A percentile compares a stretch with the other conserved stretches of the same genome.
Evolutionary conservation across 2,797 vertebrate genomes (phyloP).

Genomic region (Poeciliopsis infans): DNA sequence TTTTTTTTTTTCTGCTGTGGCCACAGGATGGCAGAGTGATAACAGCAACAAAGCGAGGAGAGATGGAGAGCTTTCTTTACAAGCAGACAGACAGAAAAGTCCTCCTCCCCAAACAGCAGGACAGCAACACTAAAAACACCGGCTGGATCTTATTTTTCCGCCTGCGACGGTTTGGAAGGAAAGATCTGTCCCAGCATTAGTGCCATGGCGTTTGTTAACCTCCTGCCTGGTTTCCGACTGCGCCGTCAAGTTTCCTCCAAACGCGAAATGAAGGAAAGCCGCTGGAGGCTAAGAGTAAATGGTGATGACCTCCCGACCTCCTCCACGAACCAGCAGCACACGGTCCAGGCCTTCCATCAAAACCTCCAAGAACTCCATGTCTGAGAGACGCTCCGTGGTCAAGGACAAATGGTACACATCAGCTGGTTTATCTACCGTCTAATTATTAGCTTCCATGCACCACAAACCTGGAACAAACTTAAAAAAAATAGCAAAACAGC

Average conservation of each 20-base stretch:
- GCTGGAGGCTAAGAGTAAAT: conserved; percentile 85
- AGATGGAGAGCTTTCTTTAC: background rate
- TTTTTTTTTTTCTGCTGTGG: too few species aligned
- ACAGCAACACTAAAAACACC: background rate
- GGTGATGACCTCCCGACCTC: conserved; percentile 95
- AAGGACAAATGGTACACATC: conserved; percentile 66
- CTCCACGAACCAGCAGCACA: conserved; percentile 92
- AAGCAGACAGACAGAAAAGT: background rate
- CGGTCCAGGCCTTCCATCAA: conserved; percentile 90
- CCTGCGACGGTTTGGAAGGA: background rate
- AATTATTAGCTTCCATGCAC: too few species aligned
- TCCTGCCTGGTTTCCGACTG: background rate
- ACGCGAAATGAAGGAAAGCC: background rate
- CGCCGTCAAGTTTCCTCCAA: conserved; percentile 4
- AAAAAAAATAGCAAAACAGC: too few species aligned
- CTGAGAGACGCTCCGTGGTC: conserved; percentile 77
- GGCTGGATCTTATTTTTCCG: too few species aligned
- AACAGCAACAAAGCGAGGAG: background rate
- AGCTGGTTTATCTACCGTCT: background rate
- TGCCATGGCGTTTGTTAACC: background rate
- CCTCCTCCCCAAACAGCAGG: background rate
- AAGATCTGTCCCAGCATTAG: background rate
- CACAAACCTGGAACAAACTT: too few species aligned
- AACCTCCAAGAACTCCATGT: conserved; percentile 98
- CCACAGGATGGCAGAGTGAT: background rate